These are phyloP conservation scores for Nesometra sesokonis DNA, from an alignment of 35 echinoderm and acorn worm genomes.

Conservation along the genomic window DNA sequence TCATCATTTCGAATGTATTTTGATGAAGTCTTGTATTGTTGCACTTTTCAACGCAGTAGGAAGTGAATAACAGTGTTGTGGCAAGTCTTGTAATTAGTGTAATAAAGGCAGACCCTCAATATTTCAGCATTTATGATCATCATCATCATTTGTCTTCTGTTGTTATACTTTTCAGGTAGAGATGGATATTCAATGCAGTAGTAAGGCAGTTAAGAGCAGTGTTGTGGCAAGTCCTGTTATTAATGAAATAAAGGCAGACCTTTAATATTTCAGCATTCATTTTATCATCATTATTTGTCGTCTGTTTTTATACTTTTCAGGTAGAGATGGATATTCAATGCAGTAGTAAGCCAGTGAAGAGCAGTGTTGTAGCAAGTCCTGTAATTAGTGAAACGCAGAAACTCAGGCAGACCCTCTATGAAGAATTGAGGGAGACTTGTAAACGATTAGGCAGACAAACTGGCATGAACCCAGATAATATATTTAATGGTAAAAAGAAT, in stretches of 20 bases:
- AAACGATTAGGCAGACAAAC: slow-evolving; percentile 44
- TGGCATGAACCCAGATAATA: slow-evolving; percentile 57
- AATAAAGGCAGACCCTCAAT: slow-evolving; percentile 40
- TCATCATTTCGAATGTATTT: too few relatives aligned
- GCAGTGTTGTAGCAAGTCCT: neutral
- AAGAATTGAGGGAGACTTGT: slow-evolving; percentile 55
- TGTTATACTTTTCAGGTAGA: slow-evolving; percentile 34
- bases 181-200: slow-evolving; percentile 30
- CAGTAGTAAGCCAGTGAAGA: slow-evolving; percentile 1
- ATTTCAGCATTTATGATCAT: too few relatives aligned
- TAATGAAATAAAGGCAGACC: slow-evolving; percentile 24
- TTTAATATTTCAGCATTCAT: too few relatives aligned
- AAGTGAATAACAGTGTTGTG: neutral
- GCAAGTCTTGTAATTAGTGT: neutral
- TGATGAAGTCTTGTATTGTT: neutral
- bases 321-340: slow-evolving; percentile 40
- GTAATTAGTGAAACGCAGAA: slow-evolving; percentile 13
- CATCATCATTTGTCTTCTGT: neutral
- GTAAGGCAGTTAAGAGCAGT: neutral
- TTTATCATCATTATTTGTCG: too few relatives aligned
- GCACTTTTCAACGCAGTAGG: slow-evolving; percentile 9
- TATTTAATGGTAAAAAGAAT: slow-evolving; percentile 70
- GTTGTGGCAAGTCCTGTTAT: neutral
- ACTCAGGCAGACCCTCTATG: slow-evolving; percentile 33
- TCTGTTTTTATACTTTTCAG: neutral